Base-by-base conservation (phyloP, 1,140 invertebrate genomes). In the Trissolcus basalis region DNA sequence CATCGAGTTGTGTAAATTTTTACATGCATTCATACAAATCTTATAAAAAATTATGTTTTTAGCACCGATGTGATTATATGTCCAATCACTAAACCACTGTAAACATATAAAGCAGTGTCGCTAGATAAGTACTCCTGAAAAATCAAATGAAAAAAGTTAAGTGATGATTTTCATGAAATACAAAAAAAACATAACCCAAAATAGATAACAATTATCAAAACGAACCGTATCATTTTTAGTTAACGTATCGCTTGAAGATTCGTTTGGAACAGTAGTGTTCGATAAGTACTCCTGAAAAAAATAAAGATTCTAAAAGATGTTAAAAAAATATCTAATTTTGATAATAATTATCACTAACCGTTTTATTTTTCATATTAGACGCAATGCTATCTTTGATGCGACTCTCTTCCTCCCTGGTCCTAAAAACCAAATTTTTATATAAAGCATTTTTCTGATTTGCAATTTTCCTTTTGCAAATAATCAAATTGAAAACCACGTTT, bases 1-100 rank as follows among this genome's bases (percentile, higher is more conserved):
- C 90, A 94, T 93, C 27, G 83, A 82, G 71, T 93, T 91, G 74
- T 95, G 93, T 14, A 95, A 84, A 70, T 89, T 91, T 59, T 90
- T 90, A 10, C 93, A 92, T 0, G 93, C 90, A 60, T 88, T 90
- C 88, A 94, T 92, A 56, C 92, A 92, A 47, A 92, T 88, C 41
- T 88, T 83, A 79, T 87, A 90, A 73, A 90, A 90, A 0, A 86
- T 32, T 2, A 90, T 67, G 69, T 90, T 89, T 59, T 82, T 0
- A 82, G 53, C 4, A 85, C 70, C 0, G 87, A 88, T 13, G 87
- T 63, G 0, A 88, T 19, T 12, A 87, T 81, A 16, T 86, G 81
- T 0, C 50, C 59, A 0, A 71, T 9, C 32, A 90, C 84, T 14
- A 89, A 84, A 45, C 12, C 65, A 27, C 82, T 81, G 63, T 89